Evolutionary conservation across 1,140 invertebrate species (phyloP).

Genomic region (Drosophila tani): DNA sequence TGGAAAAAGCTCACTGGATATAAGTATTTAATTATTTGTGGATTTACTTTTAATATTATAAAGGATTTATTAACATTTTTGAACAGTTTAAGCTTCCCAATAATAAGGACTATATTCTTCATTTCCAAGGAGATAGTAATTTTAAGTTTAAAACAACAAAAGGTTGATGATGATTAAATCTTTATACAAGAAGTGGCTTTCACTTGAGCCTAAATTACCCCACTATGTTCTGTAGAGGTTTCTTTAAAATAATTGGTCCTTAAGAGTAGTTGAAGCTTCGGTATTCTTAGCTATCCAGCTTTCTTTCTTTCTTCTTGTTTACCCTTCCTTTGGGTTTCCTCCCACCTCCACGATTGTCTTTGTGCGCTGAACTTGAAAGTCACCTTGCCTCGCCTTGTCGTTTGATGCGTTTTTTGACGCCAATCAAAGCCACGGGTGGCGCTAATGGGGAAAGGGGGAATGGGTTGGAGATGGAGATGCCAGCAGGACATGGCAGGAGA

Average conservation of each 20-base stretch:
- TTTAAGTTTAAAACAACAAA: too few relatives aligned
- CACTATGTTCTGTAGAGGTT: neutral
- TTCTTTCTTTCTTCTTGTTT: neutral
- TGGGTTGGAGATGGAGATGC: neutral
- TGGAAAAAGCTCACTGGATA: too few relatives aligned
- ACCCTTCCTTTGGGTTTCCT: neutral
- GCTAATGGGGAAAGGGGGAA: slow-evolving; percentile 7
- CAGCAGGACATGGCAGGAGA: slow-evolving; percentile 1
- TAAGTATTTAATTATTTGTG: too few relatives aligned
- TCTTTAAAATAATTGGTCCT: slow-evolving; percentile 2
- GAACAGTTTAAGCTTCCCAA: too few relatives aligned
- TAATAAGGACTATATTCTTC: too few relatives aligned
- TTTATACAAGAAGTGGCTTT: neutral
- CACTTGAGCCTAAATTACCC: too few relatives aligned
- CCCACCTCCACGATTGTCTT: neutral
- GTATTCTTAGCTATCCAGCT: too few relatives aligned
- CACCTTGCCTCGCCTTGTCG: slow-evolving; percentile 55
- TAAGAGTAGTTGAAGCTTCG: neutral
- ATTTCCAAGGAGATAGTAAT: too few relatives aligned
- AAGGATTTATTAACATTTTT: too few relatives aligned
- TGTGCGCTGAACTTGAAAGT: slow-evolving; percentile 69
- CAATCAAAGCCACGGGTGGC: slow-evolving; percentile 65
- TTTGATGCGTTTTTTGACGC: slow-evolving; percentile 79
- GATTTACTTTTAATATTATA: too few relatives aligned
- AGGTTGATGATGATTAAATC: too few relatives aligned